phyloP scores from a whole-genome alignment of 2,888 invertebrate genomes.

The Lissonota sp. region DNA sequence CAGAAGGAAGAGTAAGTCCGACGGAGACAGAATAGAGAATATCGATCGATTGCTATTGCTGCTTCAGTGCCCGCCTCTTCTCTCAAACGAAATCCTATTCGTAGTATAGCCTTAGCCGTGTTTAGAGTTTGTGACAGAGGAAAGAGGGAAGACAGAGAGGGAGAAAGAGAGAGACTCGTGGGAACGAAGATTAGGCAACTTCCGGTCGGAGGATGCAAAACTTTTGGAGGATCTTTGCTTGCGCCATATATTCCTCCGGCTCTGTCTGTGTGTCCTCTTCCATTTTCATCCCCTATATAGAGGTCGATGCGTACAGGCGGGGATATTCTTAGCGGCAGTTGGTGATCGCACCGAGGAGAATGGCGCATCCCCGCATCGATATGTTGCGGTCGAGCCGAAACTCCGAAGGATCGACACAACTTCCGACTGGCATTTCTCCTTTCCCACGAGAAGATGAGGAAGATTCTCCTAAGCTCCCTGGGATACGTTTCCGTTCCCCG shows the following conservation, averaged over 20 bases:
- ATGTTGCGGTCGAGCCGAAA: conserved; percentile 59
- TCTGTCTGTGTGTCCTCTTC: not conserved
- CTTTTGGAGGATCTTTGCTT: conserved; percentile 60
- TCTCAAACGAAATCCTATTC: conserved; percentile 55
- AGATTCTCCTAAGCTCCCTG: conserved; percentile 36
- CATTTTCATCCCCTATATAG: conserved; percentile 12
- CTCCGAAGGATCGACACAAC: conserved; percentile 43
- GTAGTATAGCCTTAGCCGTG: conserved; percentile 60
- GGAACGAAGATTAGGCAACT: conserved; percentile 64
- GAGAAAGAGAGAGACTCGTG: conserved; percentile 10
- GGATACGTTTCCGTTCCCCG: conserved; percentile 13
- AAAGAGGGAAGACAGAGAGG: conserved; percentile 7
- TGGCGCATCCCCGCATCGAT: conserved; percentile 34
- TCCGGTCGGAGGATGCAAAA: conserved; percentile 56
- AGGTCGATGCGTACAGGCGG: not conserved
- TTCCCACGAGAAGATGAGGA: conserved; percentile 10
- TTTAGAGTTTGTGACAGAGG: conserved; percentile 56
- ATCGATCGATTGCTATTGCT: conserved; percentile 71
- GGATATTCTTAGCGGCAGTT: conserved; percentile 24
- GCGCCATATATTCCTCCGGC: not conserved
- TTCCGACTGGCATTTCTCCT: conserved; percentile 44
- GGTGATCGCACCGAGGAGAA: conserved; percentile 22
- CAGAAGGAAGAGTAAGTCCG: not conserved
- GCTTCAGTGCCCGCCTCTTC: conserved; percentile 34
- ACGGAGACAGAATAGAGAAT: conserved; percentile 36